A percentile compares a stretch with the other conserved stretches of the same genome.
phyloP scores from a whole-genome alignment of 2,797 vertebrate genomes.

The Enteromius mattozi region DNA sequence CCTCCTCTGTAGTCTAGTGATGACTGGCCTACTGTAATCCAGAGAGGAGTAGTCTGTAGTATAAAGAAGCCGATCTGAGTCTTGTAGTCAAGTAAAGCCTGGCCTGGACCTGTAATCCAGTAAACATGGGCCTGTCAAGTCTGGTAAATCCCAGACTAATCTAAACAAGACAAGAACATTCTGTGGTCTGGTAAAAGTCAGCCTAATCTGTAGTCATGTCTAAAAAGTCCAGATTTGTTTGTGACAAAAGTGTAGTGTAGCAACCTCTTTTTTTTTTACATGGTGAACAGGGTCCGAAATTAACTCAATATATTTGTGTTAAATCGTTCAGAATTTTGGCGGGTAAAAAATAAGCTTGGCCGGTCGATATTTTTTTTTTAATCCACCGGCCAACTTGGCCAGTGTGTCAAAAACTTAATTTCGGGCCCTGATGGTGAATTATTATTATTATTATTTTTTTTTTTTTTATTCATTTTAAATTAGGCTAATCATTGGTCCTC shows the following conservation, averaged over 20 bases:
- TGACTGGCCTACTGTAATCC: neutral
- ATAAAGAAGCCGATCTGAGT: neutral
- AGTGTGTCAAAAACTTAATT: too few relatives aligned
- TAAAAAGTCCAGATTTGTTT: neutral
- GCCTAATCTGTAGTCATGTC: neutral
- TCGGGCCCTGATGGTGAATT: too few relatives aligned
- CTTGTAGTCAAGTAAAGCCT: neutral
- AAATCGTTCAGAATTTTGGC: too few relatives aligned
- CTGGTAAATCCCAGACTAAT: neutral
- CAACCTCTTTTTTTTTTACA: too few relatives aligned
- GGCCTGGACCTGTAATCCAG: neutral
- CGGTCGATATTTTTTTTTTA: too few relatives aligned
- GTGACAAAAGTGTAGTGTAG: neutral
- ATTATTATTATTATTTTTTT: too few relatives aligned
- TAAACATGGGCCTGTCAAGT: neutral
- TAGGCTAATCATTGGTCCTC: too few relatives aligned
- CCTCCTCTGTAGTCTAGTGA: neutral
- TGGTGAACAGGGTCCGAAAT: too few relatives aligned
- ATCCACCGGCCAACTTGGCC: too few relatives aligned
- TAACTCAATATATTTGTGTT: too few relatives aligned
- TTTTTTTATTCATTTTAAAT: too few relatives aligned
- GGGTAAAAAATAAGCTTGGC: too few relatives aligned
- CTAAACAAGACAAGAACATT: neutral
- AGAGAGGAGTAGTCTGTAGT: neutral
- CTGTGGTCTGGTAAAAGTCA: neutral